Base-by-base conservation (phyloP, 2,113 vertebrate genomes). In the Cyphomyrus plagiostoma region DNA sequence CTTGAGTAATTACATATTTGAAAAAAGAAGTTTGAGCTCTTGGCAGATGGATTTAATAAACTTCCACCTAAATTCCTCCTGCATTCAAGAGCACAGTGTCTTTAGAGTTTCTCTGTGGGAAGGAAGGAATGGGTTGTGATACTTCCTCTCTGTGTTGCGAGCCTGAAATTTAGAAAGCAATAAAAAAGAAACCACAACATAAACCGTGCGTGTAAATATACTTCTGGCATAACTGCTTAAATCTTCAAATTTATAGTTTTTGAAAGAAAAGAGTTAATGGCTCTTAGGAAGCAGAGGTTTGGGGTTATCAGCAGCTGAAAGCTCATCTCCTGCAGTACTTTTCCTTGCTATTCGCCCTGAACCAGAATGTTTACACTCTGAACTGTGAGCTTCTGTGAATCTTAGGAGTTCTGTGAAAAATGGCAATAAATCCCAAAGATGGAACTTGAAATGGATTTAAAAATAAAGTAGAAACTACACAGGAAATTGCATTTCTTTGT, bases 1-100 rank as follows among this genome's bases (percentile, higher is more conserved):
- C 62, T 80, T 80, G 74, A 80, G 74, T 80, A 80, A 19, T 39
- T 80, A 39, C 74, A 42, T 80, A 70, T 70, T 30, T 70, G 26
- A 4, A 85, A 49, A 85, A 48, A 88, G 66, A 50, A 45, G 53
- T 62, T n/a, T 9, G 26, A 11, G 86, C 56, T 19, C 42, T 62
- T 46, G 53, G 86, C 46, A 58, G 53, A 19, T 52, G 17, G 50
- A 58, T 88, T 62, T 66, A 88, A 62, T 88, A 9, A 88, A 88
- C 35, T 66, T 45, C 53, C 13, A 42, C 30, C 19, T 39, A 58
- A 66, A 62, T 88, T 39, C 48, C 85, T 86, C 23, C 49, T 42
- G 53, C 5, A 88, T 19, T 39, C 30, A 39, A 23, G 39, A 88
- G 35, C 42, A 66, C 23, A 53, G 49, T 49, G 26, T 58, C 50